A percentile compares a stretch with the other conserved stretches of the same genome.
These are phyloP conservation scores for Papilio polyxenes DNA, from an alignment of 1,140 invertebrate genomes.

Conservation along the genomic window DNA sequence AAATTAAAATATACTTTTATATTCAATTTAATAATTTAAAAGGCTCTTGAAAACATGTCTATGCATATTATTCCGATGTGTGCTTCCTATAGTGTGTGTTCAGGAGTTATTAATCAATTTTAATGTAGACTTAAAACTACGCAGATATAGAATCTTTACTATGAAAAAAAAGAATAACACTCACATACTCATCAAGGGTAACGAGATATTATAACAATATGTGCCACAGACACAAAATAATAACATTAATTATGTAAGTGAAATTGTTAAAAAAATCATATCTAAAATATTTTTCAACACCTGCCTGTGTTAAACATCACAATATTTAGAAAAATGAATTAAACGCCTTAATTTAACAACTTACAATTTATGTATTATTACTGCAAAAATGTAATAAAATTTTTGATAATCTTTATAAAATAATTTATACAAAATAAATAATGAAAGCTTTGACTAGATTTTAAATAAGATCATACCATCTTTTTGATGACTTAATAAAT, in stretches of 20 bases:
- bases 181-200: neutral
- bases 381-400: constrained; percentile 14
- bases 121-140: constrained; percentile 5
- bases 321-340: neutral
- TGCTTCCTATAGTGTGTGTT: neutral
- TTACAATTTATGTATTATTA: constrained; percentile 9
- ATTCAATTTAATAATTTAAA: neutral
- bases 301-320: neutral
- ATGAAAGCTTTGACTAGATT: constrained; percentile 61
- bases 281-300: neutral
- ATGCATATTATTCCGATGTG: neutral
- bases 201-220: neutral
- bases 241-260: neutral
- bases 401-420: constrained; percentile 35
- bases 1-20: neutral
- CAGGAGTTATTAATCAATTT: neutral
- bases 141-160: neutral
- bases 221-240: neutral
- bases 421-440: constrained; percentile 42
- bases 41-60: neutral
- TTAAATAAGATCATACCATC: constrained; percentile 49
- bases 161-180: neutral
- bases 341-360: constrained; percentile 1
- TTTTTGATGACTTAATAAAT: constrained; percentile 61
- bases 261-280: constrained; percentile 4